Conservation (phyloP, 2,113 vertebrate genomes). For the Syngnathoides biaculeatus region DNA sequence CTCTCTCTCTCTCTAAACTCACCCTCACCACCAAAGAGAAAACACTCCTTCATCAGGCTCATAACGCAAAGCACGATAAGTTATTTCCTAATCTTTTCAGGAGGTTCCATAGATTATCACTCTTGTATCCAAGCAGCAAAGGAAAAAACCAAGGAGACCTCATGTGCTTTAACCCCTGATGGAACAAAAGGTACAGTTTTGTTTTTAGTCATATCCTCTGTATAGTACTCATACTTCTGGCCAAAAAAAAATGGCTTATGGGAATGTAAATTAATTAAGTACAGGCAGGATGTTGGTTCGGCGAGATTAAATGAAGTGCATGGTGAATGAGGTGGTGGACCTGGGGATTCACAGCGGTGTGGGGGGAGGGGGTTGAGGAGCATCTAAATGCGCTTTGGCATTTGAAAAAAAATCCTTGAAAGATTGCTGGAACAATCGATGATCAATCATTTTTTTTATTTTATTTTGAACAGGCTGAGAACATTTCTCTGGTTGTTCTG, state of each 20-base stretch:
- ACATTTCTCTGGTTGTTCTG: too few relatives aligned
- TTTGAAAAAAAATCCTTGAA: too few relatives aligned
- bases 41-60: neutral
- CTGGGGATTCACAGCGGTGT: too few relatives aligned
- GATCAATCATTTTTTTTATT: too few relatives aligned
- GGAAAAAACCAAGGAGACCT: neutral
- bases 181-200: constrained; percentile 16
- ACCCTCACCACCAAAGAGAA: neutral
- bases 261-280: neutral
- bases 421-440: too few relatives aligned
- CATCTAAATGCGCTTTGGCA: too few relatives aligned
- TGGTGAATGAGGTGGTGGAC: too few relatives aligned
- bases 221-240: neutral
- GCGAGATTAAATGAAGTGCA: neutral
- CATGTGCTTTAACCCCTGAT: neutral
- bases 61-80: constrained; percentile 22
- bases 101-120: neutral
- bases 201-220: neutral
- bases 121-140: neutral
- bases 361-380: too few relatives aligned
- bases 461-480: too few relatives aligned
- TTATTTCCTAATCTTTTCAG: neutral
- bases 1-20: too few relatives aligned
- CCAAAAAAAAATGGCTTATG: neutral
- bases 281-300: neutral